These are phyloP conservation scores for Cistogaster globosa DNA, from an alignment of 2,888 invertebrate genomes.

Conservation along the genomic window DNA sequence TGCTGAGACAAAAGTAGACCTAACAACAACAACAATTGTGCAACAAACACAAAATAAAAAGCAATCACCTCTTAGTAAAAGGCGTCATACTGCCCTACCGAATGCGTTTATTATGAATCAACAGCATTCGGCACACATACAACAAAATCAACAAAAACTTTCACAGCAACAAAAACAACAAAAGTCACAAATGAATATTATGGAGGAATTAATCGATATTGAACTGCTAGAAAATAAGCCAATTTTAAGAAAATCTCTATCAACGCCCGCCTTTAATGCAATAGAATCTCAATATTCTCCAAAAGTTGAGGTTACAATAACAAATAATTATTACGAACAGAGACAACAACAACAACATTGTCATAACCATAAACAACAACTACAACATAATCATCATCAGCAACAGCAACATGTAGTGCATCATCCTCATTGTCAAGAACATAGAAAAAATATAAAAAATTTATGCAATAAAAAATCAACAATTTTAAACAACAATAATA, in stretches of 20 bases:
- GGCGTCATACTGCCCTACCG: slow-evolving; percentile 59
- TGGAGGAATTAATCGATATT: slow-evolving; percentile 52
- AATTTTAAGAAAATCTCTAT: slow-evolving; percentile 69
- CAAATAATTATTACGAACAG: slow-evolving; percentile 50
- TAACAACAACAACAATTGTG: slow-evolving; percentile 71
- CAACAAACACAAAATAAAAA: slow-evolving; percentile 48
- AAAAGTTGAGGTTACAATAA: slow-evolving; percentile 53
- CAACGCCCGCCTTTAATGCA: slow-evolving; percentile 66
- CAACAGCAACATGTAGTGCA: slow-evolving; percentile 9
- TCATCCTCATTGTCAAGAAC: slow-evolving; percentile 34
- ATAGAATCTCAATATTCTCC: slow-evolving; percentile 55
- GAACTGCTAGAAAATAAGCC: slow-evolving; percentile 70
- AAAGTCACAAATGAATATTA: slow-evolving; percentile 57
- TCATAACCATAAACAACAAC: slow-evolving; percentile 48
- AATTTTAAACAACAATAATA: slow-evolving; percentile 46
- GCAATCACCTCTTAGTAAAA: slow-evolving; percentile 60
- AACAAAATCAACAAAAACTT: slow-evolving; percentile 48
- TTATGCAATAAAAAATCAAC: slow-evolving; percentile 37
- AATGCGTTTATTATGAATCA: slow-evolving; percentile 63
- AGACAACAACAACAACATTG: slow-evolving; percentile 5
- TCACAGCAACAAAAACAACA: slow-evolving; percentile 23
- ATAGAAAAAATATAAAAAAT: slow-evolving; percentile 46
- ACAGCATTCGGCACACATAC: slow-evolving; percentile 72
- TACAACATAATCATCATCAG: slow-evolving; percentile 12
- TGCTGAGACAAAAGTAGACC: slow-evolving; percentile 3